phyloP scores from a whole-genome alignment of 2,888 invertebrate genomes.

The Nomada flava region DNA sequence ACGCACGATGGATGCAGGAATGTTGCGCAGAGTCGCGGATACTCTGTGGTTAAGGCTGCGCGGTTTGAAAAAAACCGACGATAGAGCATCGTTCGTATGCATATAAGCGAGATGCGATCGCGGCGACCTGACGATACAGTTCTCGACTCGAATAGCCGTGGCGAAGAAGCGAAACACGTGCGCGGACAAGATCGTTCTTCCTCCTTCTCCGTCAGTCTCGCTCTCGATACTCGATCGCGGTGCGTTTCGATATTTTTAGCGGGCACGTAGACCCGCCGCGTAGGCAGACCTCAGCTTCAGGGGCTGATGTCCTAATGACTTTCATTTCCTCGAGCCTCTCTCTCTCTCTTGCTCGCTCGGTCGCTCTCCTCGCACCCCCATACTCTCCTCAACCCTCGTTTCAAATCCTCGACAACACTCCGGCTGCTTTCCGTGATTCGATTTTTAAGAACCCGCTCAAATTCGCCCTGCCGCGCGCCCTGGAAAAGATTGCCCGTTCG shows the following conservation, averaged over 20 bases:
- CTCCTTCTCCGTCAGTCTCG: conserved; percentile 32
- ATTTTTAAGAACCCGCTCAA: too few species aligned
- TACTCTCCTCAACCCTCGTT: background rate
- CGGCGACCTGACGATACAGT: too few species aligned
- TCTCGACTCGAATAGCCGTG: too few species aligned
- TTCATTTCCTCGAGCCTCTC: conserved; percentile 59
- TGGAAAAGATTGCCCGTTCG: too few species aligned
- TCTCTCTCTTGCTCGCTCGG: conserved; percentile 1
- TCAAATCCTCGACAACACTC: background rate
- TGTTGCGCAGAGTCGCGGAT: too few species aligned
- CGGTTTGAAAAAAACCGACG: too few species aligned
- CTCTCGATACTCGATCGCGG: conserved; percentile 78
- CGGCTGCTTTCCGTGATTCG: too few species aligned
- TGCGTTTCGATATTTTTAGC: conserved; percentile 78
- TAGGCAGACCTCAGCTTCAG: conserved; percentile 58
- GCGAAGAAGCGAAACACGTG: conserved; percentile 50
- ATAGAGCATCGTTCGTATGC: too few species aligned
- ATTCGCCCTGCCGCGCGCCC: too few species aligned
- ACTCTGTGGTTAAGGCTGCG: too few species aligned
- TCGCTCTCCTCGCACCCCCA: background rate
- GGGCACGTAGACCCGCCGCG: conserved; percentile 68
- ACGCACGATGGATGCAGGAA: too few species aligned
- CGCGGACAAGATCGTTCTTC: conserved; percentile 16
- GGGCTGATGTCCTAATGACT: conserved; percentile 68
- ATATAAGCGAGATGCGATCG: too few species aligned